Conservation (phyloP, 2,888 invertebrate species). For the Agrochola lota region DNA sequence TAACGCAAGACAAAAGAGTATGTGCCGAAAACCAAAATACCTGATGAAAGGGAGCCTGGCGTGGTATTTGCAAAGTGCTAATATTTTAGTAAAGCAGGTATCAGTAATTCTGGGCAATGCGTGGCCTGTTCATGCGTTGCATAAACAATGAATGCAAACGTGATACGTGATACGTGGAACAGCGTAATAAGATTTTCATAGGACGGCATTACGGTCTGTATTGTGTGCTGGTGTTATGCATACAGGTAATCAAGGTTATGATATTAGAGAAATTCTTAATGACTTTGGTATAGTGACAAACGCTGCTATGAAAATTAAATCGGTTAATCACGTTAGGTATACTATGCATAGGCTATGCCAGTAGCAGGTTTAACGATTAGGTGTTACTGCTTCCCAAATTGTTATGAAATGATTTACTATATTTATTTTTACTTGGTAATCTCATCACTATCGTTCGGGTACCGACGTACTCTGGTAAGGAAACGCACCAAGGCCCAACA, state of each 20-base stretch:
- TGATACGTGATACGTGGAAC: constrained; percentile 9
- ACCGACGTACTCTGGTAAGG: no score
- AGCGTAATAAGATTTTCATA: constrained; percentile 34
- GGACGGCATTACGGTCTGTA: constrained; percentile 4
- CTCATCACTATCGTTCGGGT: no score
- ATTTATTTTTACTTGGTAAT: not conserved
- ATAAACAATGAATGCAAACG: constrained; percentile 38
- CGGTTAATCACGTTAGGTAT: no score
- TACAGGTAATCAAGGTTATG: not conserved
- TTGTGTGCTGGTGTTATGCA: not conserved
- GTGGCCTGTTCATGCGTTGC: constrained; percentile 35
- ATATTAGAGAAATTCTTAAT: not conserved
- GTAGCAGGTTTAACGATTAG: no score
- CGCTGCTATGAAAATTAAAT: no score
- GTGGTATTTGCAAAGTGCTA: constrained; percentile 2
- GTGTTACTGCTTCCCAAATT: no score
- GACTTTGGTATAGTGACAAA: not conserved
- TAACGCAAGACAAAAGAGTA: not conserved
- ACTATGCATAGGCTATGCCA: no score
- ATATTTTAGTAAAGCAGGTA: constrained; percentile 28
- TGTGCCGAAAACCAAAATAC: not conserved
- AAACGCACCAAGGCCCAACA: no score
- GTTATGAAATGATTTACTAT: no score
- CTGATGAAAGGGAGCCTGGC: not conserved
- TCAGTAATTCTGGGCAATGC: constrained; percentile 28